These are phyloP conservation scores for Mesoclemmys tuberculata DNA, from an alignment of 2,113 vertebrate species.

Conservation along the genomic window DNA sequence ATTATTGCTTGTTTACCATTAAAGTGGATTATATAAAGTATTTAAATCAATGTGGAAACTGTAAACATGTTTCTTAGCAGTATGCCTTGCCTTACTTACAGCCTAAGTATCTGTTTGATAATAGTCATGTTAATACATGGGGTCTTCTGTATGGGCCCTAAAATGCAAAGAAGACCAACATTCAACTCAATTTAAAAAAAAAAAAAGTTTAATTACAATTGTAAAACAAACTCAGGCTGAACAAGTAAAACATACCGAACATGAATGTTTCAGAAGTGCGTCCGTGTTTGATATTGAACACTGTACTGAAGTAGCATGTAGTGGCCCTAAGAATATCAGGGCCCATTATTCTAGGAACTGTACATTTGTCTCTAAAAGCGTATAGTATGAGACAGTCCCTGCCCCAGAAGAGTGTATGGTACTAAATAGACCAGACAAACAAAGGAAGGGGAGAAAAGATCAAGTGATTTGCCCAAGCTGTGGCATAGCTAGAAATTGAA, in stretches of 20 bases:
- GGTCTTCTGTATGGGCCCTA: neutral
- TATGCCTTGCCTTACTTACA: too few species aligned
- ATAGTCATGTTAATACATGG: neutral
- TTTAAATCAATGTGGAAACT: constrained; percentile 7
- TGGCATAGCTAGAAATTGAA: constrained; percentile 8
- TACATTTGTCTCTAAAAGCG: neutral
- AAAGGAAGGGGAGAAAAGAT: neutral
- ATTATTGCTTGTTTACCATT: neutral
- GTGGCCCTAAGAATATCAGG: neutral
- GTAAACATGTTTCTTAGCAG: neutral
- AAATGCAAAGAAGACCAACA: neutral
- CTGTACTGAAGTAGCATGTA: neutral
- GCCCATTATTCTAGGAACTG: neutral
- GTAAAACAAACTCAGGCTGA: neutral
- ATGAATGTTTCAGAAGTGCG: neutral
- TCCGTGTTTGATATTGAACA: neutral
- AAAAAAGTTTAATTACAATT: neutral
- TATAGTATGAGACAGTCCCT: neutral
- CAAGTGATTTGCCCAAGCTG: neutral
- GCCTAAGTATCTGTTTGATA: neutral
- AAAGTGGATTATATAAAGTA: neutral
- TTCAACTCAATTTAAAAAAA: neutral
- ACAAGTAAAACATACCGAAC: neutral
- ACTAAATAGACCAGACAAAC: neutral
- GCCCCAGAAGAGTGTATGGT: neutral